Evolutionary conservation across 2,888 invertebrate species (phyloP).

Genomic region (Acleris emargana): DNA sequence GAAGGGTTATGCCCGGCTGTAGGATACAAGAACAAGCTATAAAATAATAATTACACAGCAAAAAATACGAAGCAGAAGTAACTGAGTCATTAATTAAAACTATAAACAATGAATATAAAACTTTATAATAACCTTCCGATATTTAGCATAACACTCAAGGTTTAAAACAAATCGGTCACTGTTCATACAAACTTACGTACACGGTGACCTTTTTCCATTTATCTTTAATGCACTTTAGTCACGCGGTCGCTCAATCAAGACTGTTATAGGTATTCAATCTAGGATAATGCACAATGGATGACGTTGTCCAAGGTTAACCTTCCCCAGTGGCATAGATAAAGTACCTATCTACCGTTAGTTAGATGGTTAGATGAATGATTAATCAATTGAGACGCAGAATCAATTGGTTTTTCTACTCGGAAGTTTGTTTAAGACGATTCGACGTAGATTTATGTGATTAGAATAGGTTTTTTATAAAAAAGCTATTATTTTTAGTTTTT

Average conservation of each 20-base stretch:
- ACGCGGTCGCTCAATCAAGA: background rate
- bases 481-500: background rate
- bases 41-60: no score
- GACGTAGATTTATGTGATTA: background rate
- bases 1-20: no score
- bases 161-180: no score
- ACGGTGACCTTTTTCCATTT: no score
- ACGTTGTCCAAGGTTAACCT: constrained; percentile 30
- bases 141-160: no score
- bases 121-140: no score
- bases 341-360: no score
- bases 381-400: constrained; percentile 7
- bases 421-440: background rate
- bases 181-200: no score
- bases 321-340: constrained; percentile 14
- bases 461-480: background rate
- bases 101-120: no score
- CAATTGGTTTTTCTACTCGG: constrained; percentile 14
- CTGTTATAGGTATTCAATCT: constrained; percentile 18
- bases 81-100: no score
- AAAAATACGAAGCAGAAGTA: no score
- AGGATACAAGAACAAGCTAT: no score
- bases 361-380: background rate
- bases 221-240: background rate
- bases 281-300: constrained; percentile 23